Evolutionary conservation across 1,140 invertebrate genomes (phyloP), one percentile per base, ranked within the genome.

Genomic region (Xylocopa sonorina): DNA sequence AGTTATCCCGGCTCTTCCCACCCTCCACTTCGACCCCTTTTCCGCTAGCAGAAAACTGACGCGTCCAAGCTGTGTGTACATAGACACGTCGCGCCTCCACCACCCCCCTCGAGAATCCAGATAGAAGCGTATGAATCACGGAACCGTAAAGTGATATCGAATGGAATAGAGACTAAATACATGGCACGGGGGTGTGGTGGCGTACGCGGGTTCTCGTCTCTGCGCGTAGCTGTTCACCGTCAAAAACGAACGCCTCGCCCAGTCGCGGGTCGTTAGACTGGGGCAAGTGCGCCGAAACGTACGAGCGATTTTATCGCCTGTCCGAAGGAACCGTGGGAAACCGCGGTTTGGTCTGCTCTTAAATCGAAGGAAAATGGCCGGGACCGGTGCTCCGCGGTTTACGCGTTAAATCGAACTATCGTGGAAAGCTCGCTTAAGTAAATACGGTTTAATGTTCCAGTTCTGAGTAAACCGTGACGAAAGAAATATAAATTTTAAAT

Each of bases 101-200:
- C n/a, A n/a, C n/a, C n/a, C n/a, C n/a, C n/a, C n/a, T n/a, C n/a
- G 29, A 50, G 27, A n/a, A 9, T 57, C 27, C 62, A 38, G 41
- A 46, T 34, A 69, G 57, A 60, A 27, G 53, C 46, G 60, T 82
- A 89, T 90, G 89, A 91, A 88, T 90, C 88, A 87, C 84, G 71
- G 74, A 77, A 74, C 83, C 84, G 79, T 89, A 88, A 92, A 91
- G 87, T 86, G 86, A 90, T 90, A 90, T 88, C 83, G 82, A 75
- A 83, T 76, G 83, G 78, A 85, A 80, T 75, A 82, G 84, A 84
- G 78, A 85, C 66, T 82, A 79, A 84, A 77, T 80, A 86, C 62
- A n/a, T n/a, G n/a, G n/a, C n/a, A n/a, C n/a, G n/a, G n/a, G n/a
- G n/a, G 73, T 68, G 46, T 53, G 43, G 51, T 38, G 58, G 32